Conservation (phyloP, 2,113 vertebrate genomes). For the Australoheros scitulus region DNA sequence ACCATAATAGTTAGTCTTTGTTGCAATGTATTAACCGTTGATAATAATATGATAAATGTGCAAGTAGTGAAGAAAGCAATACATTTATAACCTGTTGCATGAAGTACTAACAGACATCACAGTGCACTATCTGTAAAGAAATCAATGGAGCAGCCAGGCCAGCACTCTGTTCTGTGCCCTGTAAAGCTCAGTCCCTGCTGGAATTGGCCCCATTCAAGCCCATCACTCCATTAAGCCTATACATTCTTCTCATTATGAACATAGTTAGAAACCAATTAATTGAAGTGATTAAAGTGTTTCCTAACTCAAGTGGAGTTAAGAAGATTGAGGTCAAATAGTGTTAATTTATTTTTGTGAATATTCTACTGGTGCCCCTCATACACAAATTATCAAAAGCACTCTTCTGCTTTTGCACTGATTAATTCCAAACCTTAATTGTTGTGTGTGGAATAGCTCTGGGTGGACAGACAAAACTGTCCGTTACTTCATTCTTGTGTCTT, state of each 20-base stretch:
- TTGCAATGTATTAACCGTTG: too few species aligned
- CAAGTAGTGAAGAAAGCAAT: background rate
- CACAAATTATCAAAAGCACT: slow-evolving; percentile 69
- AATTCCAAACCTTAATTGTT: slow-evolving; percentile 67
- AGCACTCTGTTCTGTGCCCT: background rate
- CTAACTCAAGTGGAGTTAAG: slow-evolving; percentile 70
- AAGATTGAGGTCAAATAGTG: slow-evolving; percentile 78
- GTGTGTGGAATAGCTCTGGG: slow-evolving; percentile 42
- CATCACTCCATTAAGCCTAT: slow-evolving; percentile 48
- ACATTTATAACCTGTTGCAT: too few species aligned
- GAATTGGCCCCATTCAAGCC: slow-evolving; percentile 43
- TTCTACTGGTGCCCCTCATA: slow-evolving; percentile 63
- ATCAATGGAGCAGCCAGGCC: background rate
- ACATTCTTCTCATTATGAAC: slow-evolving; percentile 66
- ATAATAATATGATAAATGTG: too few species aligned
- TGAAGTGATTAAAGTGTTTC: slow-evolving; percentile 74
- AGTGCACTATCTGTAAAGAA: background rate
- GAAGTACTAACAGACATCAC: background rate
- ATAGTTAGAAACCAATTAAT: slow-evolving; percentile 76
- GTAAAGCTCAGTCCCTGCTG: slow-evolving; percentile 32
- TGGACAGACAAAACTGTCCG: slow-evolving; percentile 41
- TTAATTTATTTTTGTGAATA: slow-evolving; percentile 73
- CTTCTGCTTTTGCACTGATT: slow-evolving; percentile 59
- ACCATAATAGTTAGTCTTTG: too few species aligned
- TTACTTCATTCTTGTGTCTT: slow-evolving; percentile 28